A percentile compares a stretch with the other conserved stretches of the same genome.
phyloP scores from a whole-genome alignment of 92 coral and sea anemone species.

The Porites evermanni region DNA sequence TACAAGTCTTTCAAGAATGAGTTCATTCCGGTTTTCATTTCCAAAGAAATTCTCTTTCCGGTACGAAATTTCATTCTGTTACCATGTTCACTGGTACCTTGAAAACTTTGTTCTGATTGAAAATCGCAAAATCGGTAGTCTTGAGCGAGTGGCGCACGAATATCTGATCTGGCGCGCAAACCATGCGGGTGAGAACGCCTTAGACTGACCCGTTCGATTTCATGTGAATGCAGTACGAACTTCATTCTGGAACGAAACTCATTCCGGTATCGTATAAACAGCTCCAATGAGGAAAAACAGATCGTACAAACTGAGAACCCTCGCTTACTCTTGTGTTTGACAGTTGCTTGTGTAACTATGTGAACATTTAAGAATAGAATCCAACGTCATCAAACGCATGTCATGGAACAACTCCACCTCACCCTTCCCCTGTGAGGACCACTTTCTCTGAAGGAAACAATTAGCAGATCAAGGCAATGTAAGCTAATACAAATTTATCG shows the following conservation, averaged over 20 bases:
- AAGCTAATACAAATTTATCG: too few species aligned
- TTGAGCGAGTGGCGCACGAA: too few species aligned
- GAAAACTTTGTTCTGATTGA: too few species aligned
- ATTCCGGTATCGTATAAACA: background rate
- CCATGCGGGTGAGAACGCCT: too few species aligned
- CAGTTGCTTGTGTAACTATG: conserved; percentile 79
- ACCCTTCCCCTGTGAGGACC: conserved; percentile 42
- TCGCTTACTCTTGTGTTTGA: conserved; percentile 38
- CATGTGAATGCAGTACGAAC: background rate
- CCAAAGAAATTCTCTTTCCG: too few species aligned
- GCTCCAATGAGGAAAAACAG: background rate
- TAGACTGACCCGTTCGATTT: too few species aligned
- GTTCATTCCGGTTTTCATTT: too few species aligned
- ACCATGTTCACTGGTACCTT: too few species aligned
- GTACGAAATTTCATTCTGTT: too few species aligned
- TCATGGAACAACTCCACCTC: conserved; percentile 81
- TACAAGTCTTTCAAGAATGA: too few species aligned
- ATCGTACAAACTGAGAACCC: background rate
- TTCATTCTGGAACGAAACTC: background rate
- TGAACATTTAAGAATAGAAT: conserved; percentile 78
- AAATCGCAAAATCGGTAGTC: too few species aligned
- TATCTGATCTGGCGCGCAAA: too few species aligned
- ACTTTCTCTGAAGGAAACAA: conserved; percentile 6
- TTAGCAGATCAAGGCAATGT: background rate
- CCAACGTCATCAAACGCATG: conserved; percentile 77